Evolutionary conservation across 2,888 invertebrate genomes (phyloP).

Genomic region (Eudemis profundana): DNA sequence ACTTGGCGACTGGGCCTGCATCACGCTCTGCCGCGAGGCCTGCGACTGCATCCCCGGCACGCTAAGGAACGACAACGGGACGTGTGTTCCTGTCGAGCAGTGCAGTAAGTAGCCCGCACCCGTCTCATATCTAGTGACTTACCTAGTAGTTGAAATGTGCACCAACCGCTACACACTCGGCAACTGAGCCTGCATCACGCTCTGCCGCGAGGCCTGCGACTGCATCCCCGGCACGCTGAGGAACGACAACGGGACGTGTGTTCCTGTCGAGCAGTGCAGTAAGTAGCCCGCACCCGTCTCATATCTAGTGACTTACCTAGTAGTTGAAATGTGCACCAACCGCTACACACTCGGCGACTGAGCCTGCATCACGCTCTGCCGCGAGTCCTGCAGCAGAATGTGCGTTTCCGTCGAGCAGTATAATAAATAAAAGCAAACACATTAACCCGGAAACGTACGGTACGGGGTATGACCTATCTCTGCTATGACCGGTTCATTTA

Average conservation of each 20-base stretch:
- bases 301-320: too few species aligned
- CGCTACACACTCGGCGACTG: conserved; percentile 34
- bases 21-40: conserved; percentile 29
- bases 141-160: too few species aligned
- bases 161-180: conserved; percentile 32
- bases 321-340: too few species aligned
- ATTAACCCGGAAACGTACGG: too few species aligned
- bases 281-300: too few species aligned
- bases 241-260: conserved; percentile 32
- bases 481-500: too few species aligned
- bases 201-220: conserved; percentile 35
- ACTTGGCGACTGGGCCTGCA: conserved; percentile 32
- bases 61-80: conserved; percentile 30
- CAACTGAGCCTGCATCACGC: conserved; percentile 30
- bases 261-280: conserved; percentile 33
- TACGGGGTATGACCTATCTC: too few species aligned
- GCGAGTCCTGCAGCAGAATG: conserved; percentile 16
- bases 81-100: conserved; percentile 28
- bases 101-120: conserved; percentile 38
- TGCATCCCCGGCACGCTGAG: conserved; percentile 33
- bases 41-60: conserved; percentile 37
- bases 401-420: conserved; percentile 27
- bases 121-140: too few species aligned
- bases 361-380: conserved; percentile 31
- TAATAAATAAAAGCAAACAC: too few species aligned